Conservation (phyloP, 2,797 vertebrate species). For the Protonibea diacanthus region DNA sequence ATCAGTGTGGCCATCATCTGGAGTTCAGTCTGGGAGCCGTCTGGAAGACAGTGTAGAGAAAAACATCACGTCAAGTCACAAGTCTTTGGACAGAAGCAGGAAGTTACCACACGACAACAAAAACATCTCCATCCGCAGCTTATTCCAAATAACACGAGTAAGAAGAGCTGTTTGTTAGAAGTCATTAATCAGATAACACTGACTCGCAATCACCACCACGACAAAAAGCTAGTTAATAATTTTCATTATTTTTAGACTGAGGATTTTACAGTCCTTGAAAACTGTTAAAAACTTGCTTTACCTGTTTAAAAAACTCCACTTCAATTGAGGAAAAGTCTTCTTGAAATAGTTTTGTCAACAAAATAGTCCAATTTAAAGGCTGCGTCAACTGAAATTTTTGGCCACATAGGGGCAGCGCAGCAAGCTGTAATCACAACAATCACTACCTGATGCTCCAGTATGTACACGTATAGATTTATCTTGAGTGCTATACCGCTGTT, state of each 20-base stretch:
- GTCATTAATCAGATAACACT: background rate
- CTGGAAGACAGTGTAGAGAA: slow-evolving; percentile 74
- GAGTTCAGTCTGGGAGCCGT: slow-evolving; percentile 98
- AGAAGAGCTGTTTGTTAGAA: background rate
- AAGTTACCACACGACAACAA: background rate
- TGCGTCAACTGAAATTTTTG: background rate
- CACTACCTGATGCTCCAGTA: too few relatives aligned
- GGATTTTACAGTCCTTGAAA: background rate
- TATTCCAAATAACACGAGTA: background rate
- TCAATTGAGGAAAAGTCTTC: background rate
- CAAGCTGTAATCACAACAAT: background rate
- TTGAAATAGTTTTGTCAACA: background rate
- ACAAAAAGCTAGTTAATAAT: background rate
- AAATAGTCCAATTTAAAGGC: background rate
- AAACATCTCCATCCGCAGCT: background rate
- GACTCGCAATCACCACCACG: background rate
- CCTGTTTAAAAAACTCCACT: background rate
- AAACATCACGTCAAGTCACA: background rate
- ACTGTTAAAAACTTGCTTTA: background rate
- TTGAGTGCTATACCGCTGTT: too few relatives aligned
- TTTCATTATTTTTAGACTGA: background rate
- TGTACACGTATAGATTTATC: too few relatives aligned
- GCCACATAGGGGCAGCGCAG: background rate
- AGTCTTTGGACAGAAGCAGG: background rate
- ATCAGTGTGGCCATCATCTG: slow-evolving; percentile 89